Conservation (phyloP, 2,888 invertebrate species). For the Xylocampa areola region DNA sequence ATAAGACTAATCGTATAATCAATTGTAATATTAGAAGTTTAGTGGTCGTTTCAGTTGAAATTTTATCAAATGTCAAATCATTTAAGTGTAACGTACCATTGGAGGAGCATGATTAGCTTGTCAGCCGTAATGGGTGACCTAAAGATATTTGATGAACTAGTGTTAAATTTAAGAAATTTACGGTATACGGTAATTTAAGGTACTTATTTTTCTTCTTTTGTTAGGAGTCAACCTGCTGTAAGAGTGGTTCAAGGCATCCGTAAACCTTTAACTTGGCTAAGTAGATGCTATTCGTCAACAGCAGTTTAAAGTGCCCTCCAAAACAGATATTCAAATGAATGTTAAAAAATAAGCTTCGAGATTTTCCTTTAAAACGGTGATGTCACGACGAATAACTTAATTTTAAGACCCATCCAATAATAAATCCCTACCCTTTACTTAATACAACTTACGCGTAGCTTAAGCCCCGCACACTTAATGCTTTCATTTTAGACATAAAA, state of each 20-base stretch:
- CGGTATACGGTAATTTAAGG: too few species aligned
- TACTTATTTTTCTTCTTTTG: too few species aligned
- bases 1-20: neutral
- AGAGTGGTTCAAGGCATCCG: too few species aligned
- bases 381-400: slow-evolving; percentile 1
- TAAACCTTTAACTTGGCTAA: too few species aligned
- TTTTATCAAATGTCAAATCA: slow-evolving; percentile 11
- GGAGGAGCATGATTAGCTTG: neutral
- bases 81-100: neutral
- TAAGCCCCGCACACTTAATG: slow-evolving; percentile 20
- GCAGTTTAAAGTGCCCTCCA: too few species aligned
- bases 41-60: neutral
- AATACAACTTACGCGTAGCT: slow-evolving; percentile 7
- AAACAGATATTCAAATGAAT: too few species aligned
- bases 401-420: slow-evolving; percentile 5
- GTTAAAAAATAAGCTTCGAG: too few species aligned
- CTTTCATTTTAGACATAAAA: slow-evolving; percentile 40
- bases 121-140: neutral
- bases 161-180: too few species aligned
- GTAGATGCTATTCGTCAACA: too few species aligned
- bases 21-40: neutral
- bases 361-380: neutral
- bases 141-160: neutral
- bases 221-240: too few species aligned
- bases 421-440: slow-evolving; percentile 10